Conservation (phyloP, 2,113 vertebrate species). For the Promerops cafer region DNA sequence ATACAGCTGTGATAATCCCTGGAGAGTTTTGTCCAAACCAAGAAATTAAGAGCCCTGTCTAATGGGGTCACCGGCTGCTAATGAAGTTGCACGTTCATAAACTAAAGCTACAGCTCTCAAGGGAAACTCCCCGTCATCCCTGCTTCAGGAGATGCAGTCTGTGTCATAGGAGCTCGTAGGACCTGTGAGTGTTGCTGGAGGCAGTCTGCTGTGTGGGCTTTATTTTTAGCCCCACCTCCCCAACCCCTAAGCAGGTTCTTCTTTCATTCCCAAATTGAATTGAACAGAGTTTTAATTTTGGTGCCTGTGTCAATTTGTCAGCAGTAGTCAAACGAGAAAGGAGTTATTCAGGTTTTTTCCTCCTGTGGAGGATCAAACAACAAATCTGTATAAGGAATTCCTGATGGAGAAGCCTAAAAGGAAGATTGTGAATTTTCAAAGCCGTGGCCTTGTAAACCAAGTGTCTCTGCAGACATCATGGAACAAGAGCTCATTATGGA, state of each 20-base stretch:
- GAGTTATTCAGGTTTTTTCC: conserved; percentile 12
- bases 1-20: neutral
- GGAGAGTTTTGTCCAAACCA: neutral
- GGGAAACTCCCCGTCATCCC: neutral
- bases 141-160: neutral
- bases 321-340: neutral
- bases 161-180: neutral
- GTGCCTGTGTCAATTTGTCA: conserved; percentile 38
- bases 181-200: neutral
- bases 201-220: neutral
- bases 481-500: conserved; percentile 15
- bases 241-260: neutral
- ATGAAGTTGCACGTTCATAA: conserved; percentile 34
- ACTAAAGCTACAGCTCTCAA: conserved; percentile 20
- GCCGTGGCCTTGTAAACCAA: neutral
- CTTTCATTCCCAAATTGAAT: conserved; percentile 56
- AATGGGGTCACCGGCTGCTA: conserved; percentile 28
- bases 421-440: neutral
- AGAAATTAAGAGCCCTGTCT: conserved; percentile 10
- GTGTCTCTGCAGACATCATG: neutral
- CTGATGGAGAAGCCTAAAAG: neutral
- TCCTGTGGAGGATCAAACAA: conserved; percentile 23
- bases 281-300: conserved; percentile 22
- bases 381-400: neutral
- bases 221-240: neutral